Base-by-base conservation (phyloP, 2,888 invertebrate genomes). In the Leptinotarsa haldemani region DNA sequence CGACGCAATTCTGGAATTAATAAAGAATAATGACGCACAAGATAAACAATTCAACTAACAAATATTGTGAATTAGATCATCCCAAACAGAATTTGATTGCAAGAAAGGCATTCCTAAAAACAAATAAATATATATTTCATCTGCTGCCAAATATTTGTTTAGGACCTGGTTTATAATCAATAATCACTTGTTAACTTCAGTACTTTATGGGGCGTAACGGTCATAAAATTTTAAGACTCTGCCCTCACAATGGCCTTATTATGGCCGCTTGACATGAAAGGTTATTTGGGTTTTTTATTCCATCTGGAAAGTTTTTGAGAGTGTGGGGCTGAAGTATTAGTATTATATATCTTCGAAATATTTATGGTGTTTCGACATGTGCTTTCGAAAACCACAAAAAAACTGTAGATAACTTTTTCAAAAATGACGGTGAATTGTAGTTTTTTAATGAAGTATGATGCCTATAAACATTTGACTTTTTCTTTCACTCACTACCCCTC, bases 161-260 rank as follows among this genome's bases (percentile, higher is more conserved):
- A 61, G 61, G 61, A 61, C 40, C 25, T n/a, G 61, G 16, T 40
- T 61, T 7, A 61, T n/a, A 40, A 61, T 61, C 61, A 61, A 61
- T 61, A 61, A 61, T 61, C 61, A 61, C 61, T 61, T 61, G 61
- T 61, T 61, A 61, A 61, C 61, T n/a, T 40, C 25, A 16, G 40
- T 3, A n/a, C 30, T 61, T 61, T 61, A 61, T 15, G 25, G 40
- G 61, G 30, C 7, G 30, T 16, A 61, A 30, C 30, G 61, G 61
- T n/a, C 61, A 61, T 61, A 61, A 61, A 61, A 61, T 61, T 61
- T 61, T n/a, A 61, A 61, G 61, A 61, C 61, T 30, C 56, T 7
- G 18, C 61, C 40, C n/a, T 61, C 16, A 61, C 61, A 61, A 61
- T 30, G 61, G 40, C 40, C 16, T 40, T 61, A 40, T 61, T 61